These are phyloP conservation scores for Cataglyphis altisquamis DNA, from an alignment of 2,888 invertebrate genomes.

Conservation along the genomic window DNA sequence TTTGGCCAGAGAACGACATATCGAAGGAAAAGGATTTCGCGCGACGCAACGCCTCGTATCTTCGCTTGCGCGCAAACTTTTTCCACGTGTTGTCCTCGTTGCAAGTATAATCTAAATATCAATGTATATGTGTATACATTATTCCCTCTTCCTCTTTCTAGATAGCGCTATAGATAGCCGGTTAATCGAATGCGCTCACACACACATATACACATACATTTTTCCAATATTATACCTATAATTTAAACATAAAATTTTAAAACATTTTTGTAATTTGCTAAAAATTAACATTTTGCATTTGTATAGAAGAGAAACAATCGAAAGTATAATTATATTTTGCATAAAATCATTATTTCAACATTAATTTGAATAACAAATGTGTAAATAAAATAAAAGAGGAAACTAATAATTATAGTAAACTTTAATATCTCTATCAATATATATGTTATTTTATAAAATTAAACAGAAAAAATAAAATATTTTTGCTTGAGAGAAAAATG, in stretches of 20 bases:
- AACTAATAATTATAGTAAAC: not conserved
- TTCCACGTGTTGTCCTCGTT: slow-evolving; percentile 43
- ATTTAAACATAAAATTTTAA: not conserved
- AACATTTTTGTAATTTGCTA: not conserved
- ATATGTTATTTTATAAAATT: not conserved
- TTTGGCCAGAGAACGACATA: slow-evolving; percentile 84
- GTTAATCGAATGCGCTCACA: not conserved
- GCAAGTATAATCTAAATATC: slow-evolving; percentile 31
- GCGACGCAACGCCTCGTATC: slow-evolving; percentile 24
- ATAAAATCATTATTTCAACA: not conserved
- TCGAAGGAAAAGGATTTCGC: slow-evolving; percentile 79
- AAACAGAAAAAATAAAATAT: not conserved
- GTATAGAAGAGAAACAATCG: not conserved
- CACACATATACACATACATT: not conserved
- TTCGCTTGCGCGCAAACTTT: slow-evolving; percentile 25
- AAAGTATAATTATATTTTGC: not conserved
- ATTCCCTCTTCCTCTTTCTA: not conserved
- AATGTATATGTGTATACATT: too few species aligned
- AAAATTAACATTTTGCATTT: not conserved
- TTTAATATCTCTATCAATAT: not conserved
- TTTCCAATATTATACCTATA: not conserved
- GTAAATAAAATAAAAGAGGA: not conserved
- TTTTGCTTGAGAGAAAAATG: not conserved
- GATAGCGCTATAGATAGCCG: not conserved
- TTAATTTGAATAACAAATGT: not conserved